Percentiles rank a stretch among this genome's conserved stretches.
Evolutionary conservation across 1,140 invertebrate genomes (phyloP).

Genomic region (Zaprionus capensis): DNA sequence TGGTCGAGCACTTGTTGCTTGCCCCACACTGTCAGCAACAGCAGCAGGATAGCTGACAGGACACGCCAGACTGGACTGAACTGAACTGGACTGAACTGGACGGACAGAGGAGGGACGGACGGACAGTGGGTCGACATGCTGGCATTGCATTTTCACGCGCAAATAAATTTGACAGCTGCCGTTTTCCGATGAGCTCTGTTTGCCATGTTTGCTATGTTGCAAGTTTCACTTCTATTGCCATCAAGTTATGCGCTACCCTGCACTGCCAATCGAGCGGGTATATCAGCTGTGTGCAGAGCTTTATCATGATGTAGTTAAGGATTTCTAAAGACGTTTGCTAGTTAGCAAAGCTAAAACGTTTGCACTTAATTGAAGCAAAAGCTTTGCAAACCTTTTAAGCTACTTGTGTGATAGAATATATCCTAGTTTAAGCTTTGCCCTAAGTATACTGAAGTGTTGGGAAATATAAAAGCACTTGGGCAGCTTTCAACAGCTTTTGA

Average conservation of each 20-base stretch:
- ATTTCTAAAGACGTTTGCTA: no score
- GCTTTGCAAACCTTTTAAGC: no score
- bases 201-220: conserved; percentile 6
- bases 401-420: no score
- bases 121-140: conserved; percentile 4
- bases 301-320: neutral
- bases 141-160: conserved; percentile 60
- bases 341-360: no score
- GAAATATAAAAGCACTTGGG: no score
- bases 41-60: neutral
- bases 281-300: neutral
- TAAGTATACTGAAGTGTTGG: no score
- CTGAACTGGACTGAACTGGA: neutral
- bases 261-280: neutral
- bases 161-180: conserved; percentile 78
- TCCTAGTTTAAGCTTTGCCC: no score
- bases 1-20: conserved; percentile 35
- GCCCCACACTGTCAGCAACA: conserved; percentile 1
- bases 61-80: neutral
- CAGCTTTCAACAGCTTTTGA: no score
- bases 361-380: no score
- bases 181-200: conserved; percentile 37
- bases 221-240: conserved; percentile 23
- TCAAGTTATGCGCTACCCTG: neutral
- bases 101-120: neutral